Percentiles rank a stretch among this genome's conserved stretches.
Evolutionary conservation across 2,797 vertebrate genomes (phyloP).

Genomic region (Cryptoblepharus egeriae): DNA sequence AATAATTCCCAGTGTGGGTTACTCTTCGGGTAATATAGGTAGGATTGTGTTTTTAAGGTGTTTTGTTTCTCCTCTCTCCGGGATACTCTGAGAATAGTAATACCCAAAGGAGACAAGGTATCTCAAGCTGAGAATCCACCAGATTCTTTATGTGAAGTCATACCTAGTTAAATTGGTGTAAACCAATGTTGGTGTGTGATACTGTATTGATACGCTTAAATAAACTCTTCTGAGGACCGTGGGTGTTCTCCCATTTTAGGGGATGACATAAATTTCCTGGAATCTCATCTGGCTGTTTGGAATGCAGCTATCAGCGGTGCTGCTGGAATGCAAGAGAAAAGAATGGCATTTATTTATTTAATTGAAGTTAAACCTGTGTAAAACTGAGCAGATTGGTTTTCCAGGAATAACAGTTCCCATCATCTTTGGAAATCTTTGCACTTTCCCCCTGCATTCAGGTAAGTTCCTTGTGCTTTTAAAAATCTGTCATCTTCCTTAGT

Average conservation of each 20-base stretch:
- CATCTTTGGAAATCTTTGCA: conserved; percentile 38
- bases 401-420: conserved; percentile 46
- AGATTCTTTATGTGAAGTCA: neutral
- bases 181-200: neutral
- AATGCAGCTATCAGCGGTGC: conserved; percentile 35
- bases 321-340: conserved; percentile 37
- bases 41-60: neutral
- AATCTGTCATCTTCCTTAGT: conserved; percentile 9
- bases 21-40: neutral
- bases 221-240: conserved; percentile 18
- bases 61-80: neutral
- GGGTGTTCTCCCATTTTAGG: neutral
- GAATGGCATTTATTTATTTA: neutral
- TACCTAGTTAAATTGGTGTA: neutral
- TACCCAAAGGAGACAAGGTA: neutral
- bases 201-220: neutral
- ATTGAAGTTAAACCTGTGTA: conserved; percentile 27
- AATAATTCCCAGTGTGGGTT: neutral
- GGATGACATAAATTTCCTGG: neutral
- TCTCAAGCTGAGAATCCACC: neutral
- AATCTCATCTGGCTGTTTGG: conserved; percentile 47
- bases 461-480: conserved; percentile 1
- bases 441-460: conserved; percentile 40
- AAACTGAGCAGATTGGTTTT: conserved; percentile 36
- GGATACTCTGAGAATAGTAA: neutral